phyloP scores from a whole-genome alignment of 2,888 invertebrate species.

The Cylindroiulus punctatus region DNA sequence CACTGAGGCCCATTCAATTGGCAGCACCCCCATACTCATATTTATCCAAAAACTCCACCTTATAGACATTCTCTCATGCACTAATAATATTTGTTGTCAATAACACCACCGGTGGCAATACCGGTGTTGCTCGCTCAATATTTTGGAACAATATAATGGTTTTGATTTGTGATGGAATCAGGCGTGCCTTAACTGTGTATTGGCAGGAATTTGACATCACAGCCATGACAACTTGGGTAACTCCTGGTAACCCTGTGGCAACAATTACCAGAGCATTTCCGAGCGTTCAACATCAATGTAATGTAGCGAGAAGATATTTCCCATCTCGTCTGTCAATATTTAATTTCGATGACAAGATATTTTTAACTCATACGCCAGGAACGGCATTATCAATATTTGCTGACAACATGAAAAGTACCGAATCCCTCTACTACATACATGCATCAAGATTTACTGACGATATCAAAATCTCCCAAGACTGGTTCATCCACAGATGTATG shows the following conservation, averaged over 20 bases:
- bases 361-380: not conserved
- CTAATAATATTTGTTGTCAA: not conserved
- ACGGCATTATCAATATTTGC: not conserved
- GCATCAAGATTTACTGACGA: not conserved
- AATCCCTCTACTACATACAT: not conserved
- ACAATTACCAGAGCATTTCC: not conserved
- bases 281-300: not conserved
- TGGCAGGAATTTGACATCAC: not conserved
- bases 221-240: not conserved
- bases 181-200: not conserved
- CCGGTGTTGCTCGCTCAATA: not conserved
- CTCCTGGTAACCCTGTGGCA: not conserved
- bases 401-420: not conserved
- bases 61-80: not conserved
- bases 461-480: not conserved
- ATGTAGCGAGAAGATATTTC: not conserved
- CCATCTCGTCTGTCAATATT: not conserved
- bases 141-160: not conserved
- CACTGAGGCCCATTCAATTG: not conserved
- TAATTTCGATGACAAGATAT: not conserved
- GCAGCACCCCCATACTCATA: not conserved
- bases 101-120: not conserved
- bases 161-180: not conserved
- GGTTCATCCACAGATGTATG: no score
- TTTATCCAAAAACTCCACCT: conserved; percentile 17